Base-by-base conservation (phyloP, 2,797 vertebrate genomes). In the Gallinago solitaria region DNA sequence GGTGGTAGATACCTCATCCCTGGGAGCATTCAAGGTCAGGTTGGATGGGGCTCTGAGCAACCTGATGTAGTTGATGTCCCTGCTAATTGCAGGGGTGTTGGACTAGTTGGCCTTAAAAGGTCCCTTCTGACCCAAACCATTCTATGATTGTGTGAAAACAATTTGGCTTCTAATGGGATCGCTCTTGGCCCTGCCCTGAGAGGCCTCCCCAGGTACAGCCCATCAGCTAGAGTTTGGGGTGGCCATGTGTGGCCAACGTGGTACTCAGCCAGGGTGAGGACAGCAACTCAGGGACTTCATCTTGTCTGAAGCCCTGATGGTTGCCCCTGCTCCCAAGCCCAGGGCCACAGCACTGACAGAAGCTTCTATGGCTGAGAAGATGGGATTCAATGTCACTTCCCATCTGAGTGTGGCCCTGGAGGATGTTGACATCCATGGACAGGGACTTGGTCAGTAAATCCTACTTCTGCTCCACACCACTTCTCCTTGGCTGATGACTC, bases 371-470 rank as follows among this genome's bases (percentile, higher is more conserved):
- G 12, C 45, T 4, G 17, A 25, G 64, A 39, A n/a, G 9, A 2
- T 28, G 64, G 56, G 65, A 60, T 60, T 56, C 54, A 24, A 37
- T 32, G 24, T 23, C 18, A 5, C 5, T 43, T 67, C 41, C 41
- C 3, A 5, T 14, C 39, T 1, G 33, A 69, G 43, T 1, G 11
- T 39, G 30, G 30, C 17, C 43, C 13, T 6, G 53, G 28, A 10
- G 35, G 24, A 16, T 16, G 23, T 12, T 2, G 8, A 24, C 21
- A 7, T 8, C 37, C 1, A 1, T 2, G 15, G n/a, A 9, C 2
- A 5, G 18, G 41, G 30, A 19, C 24, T 16, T 0, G 5, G 16
- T 53, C 16, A 10, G 39, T 39, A 23, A 61, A 69, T 59, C 39
- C 74, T 6, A 8, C 1, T 33, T 12, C 56, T n/a, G 54, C 39